phyloP scores from a whole-genome alignment of 2,888 invertebrate genomes.

The Galerucella pusilla region DNA sequence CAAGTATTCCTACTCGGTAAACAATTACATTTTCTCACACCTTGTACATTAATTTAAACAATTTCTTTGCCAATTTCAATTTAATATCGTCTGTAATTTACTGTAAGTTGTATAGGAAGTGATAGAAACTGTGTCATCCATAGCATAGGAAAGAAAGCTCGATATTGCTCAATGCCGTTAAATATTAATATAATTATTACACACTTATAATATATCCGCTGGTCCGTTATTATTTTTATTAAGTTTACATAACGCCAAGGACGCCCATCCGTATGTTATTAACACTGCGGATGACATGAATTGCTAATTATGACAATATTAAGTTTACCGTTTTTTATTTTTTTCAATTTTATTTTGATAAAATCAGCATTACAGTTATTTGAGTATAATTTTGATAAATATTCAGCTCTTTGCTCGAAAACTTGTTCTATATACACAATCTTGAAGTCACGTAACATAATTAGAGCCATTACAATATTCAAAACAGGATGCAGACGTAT shows the following conservation, averaged over 20 bases:
- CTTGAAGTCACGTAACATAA: no score
- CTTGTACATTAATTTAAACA: no score
- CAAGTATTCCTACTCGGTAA: no score
- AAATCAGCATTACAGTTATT: neutral
- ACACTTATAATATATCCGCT: constrained; percentile 15
- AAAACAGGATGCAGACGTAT: no score
- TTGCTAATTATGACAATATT: neutral
- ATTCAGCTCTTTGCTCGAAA: no score
- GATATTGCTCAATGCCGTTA: constrained; percentile 28
- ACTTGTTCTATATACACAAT: no score
- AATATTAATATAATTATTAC: constrained; percentile 29
- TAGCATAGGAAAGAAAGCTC: constrained; percentile 27
- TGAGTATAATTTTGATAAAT: no score
- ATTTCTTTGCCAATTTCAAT: constrained; percentile 4
- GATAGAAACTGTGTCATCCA: constrained; percentile 18
- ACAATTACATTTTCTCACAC: no score
- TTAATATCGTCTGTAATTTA: constrained; percentile 1
- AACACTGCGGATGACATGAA: constrained; percentile 13
- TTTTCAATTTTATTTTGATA: no score
- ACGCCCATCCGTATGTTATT: constrained; percentile 15
- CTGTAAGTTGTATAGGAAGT: constrained; percentile 16
- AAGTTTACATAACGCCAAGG: constrained; percentile 30
- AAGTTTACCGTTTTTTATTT: neutral
- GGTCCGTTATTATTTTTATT: constrained; percentile 26
- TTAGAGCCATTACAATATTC: no score